A percentile compares a stretch with the other conserved stretches of the same genome.
Conservation (phyloP, 2,888 invertebrate genomes). For the Drosophila cyrtoloma region DNA sequence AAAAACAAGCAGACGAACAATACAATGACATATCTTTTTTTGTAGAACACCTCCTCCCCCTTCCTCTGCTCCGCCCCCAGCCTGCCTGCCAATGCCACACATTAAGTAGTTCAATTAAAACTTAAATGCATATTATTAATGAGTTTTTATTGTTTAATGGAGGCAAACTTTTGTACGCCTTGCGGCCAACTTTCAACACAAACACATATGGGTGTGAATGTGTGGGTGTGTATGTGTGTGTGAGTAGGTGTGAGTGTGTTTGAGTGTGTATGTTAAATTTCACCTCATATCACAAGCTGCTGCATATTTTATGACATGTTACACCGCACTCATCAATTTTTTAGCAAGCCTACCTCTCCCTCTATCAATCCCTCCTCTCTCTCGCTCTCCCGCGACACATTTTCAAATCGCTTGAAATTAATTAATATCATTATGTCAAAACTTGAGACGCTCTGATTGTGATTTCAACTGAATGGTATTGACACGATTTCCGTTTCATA, state of each 20-base stretch:
- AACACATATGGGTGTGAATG: not conserved
- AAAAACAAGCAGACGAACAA: constrained; percentile 26
- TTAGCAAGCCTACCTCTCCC: not conserved
- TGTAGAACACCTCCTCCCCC: not conserved
- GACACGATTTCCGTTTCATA: constrained; percentile 29
- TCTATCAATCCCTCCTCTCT: not conserved
- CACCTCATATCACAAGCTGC: constrained; percentile 33
- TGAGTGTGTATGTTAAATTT: constrained; percentile 22
- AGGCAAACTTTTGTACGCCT: constrained; percentile 60
- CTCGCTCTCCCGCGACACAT: constrained; percentile 27
- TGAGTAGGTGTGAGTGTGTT: not conserved
- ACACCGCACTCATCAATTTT: constrained; percentile 60
- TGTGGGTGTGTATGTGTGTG: not conserved
- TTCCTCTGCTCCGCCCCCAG: not conserved
- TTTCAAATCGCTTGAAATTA: constrained; percentile 51
- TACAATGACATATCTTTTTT: constrained; percentile 32
- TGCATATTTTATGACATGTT: constrained; percentile 63
- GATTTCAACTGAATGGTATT: constrained; percentile 5
- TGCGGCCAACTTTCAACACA: constrained; percentile 46
- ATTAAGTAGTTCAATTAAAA: constrained; percentile 80
- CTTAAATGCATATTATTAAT: constrained; percentile 79
- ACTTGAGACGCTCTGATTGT: constrained; percentile 5
- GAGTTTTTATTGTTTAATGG: constrained; percentile 80
- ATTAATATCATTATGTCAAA: constrained; percentile 42
- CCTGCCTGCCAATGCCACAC: constrained; percentile 3